These are phyloP conservation scores for Amia ocellicauda DNA, from an alignment of 2,113 vertebrate species.

Conservation along the genomic window DNA sequence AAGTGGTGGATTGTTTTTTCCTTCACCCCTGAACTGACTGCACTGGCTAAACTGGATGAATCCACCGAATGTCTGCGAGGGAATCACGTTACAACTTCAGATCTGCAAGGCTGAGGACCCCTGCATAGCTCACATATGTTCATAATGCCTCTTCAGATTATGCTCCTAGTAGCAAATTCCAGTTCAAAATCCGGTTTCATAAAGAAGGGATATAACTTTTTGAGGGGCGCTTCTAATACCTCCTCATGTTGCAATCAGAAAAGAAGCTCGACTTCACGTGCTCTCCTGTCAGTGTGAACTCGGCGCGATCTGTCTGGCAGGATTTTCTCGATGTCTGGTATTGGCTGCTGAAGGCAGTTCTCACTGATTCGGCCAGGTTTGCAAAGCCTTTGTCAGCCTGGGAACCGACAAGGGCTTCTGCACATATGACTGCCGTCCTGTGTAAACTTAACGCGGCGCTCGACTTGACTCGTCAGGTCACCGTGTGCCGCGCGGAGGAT, in stretches of 20 bases:
- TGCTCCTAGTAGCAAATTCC: too few relatives aligned
- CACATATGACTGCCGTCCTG: background rate
- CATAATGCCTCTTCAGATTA: too few relatives aligned
- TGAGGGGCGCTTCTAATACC: background rate
- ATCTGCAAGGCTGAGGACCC: too few relatives aligned
- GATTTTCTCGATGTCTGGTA: background rate
- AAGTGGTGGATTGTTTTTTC: too few relatives aligned
- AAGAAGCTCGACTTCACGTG: background rate
- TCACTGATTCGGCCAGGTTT: constrained; percentile 7
- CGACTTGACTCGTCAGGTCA: background rate
- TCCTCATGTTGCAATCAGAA: background rate
- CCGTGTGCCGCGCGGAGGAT: background rate
- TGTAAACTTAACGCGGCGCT: background rate
- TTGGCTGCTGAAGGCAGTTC: background rate
- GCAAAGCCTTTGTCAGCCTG: background rate
- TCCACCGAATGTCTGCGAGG: too few relatives aligned
- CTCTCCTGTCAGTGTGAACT: background rate
- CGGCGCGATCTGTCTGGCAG: background rate
- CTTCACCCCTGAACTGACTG: too few relatives aligned
- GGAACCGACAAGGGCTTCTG: background rate
- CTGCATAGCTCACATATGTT: too few relatives aligned
- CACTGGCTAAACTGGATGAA: too few relatives aligned
- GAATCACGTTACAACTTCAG: too few relatives aligned
- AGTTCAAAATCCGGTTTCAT: too few relatives aligned
- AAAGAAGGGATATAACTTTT: background rate